phyloP scores from a whole-genome alignment of 2,797 vertebrate genomes.

The Cynodonichthys magdalenae region DNA sequence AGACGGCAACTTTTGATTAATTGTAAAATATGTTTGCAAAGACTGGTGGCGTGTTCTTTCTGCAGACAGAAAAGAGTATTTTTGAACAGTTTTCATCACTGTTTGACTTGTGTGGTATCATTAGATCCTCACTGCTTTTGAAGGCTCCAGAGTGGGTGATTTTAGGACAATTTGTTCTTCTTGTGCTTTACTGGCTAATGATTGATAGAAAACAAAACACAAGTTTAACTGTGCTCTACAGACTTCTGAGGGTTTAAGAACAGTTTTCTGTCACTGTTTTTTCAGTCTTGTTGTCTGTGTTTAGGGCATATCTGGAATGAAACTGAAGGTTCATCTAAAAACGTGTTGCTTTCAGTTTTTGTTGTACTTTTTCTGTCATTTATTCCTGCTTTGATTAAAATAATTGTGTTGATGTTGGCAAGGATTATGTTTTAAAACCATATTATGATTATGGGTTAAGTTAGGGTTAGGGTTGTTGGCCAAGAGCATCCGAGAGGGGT shows the following conservation, averaged over 20 bases:
- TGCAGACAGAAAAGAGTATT: constrained; percentile 37
- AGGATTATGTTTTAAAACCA: constrained; percentile 8
- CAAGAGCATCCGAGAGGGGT: no score
- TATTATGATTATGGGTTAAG: background rate
- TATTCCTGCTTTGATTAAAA: constrained; percentile 16
- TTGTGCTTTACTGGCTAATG: constrained; percentile 25
- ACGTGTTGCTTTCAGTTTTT: constrained; percentile 27
- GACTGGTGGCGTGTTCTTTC: background rate
- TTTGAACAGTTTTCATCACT: constrained; percentile 49
- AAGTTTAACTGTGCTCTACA: constrained; percentile 3
- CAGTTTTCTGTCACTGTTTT: constrained; percentile 42
- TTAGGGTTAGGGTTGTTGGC: no score
- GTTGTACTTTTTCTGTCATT: constrained; percentile 18
- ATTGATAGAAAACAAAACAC: constrained; percentile 35
- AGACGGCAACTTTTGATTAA: background rate
- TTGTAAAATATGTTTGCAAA: background rate
- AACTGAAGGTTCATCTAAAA: constrained; percentile 31
- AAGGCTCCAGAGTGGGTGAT: constrained; percentile 4
- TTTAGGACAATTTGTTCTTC: constrained; percentile 19
- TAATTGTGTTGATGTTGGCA: background rate
- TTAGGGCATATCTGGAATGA: constrained; percentile 15
- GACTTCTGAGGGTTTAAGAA: constrained; percentile 48
- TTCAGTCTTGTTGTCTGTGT: constrained; percentile 23
- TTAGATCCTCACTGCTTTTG: constrained; percentile 16
- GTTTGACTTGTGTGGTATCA: constrained; percentile 30